These are phyloP conservation scores for Chrosomus eos DNA, from an alignment of 2,797 vertebrate species.

Conservation along the genomic window DNA sequence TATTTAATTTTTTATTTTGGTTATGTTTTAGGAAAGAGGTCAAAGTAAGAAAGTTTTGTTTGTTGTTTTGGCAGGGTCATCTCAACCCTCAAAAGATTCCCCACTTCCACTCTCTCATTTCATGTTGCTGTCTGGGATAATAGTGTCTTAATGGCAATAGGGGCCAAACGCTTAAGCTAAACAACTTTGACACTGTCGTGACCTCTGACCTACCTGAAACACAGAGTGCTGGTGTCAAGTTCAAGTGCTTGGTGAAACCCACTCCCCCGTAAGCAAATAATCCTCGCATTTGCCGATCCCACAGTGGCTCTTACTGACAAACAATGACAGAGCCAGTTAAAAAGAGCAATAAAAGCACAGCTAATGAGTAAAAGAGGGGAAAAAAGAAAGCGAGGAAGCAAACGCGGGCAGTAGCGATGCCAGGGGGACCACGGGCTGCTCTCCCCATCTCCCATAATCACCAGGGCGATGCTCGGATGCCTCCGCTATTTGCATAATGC, in stretches of 20 bases:
- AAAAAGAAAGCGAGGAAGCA: constrained; percentile 70
- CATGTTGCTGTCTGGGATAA: neutral
- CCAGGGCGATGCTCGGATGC: constrained; percentile 93
- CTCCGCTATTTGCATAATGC: constrained; percentile 96
- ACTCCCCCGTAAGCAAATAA: constrained; percentile 4
- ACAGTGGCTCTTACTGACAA: constrained; percentile 30
- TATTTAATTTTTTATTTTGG: no score
- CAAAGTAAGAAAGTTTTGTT: no score
- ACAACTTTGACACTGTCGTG: neutral
- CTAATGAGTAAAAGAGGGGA: constrained; percentile 56
- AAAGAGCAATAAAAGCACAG: constrained; percentile 37
- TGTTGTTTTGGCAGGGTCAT: no score
- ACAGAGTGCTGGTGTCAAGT: neutral
- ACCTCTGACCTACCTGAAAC: constrained; percentile 43
- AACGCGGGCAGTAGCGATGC: constrained; percentile 86
- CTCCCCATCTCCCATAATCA: constrained; percentile 93
- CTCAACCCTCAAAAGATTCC: no score
- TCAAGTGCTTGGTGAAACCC: constrained; percentile 4
- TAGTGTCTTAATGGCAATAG: neutral
- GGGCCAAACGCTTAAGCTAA: neutral
- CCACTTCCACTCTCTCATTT: no score
- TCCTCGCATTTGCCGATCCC: neutral
- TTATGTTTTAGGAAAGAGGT: no score
- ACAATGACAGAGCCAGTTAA: constrained; percentile 45
- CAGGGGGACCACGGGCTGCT: constrained; percentile 90